Evolutionary conservation across 2,888 invertebrate genomes (phyloP), one percentile per base, ranked within the genome.

Genomic region (Escarpia spicata): DNA sequence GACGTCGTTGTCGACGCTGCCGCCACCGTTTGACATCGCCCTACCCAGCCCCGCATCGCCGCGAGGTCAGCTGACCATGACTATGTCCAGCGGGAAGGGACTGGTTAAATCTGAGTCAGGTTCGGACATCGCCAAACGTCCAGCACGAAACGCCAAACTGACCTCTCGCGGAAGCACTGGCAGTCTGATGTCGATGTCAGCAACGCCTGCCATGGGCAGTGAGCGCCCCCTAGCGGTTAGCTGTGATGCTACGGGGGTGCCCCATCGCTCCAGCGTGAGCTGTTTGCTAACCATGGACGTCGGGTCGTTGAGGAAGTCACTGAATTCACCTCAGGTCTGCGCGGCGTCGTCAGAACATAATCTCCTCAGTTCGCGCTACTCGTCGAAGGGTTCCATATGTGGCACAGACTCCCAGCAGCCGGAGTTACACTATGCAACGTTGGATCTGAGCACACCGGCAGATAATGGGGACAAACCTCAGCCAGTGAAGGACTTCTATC

Each of bases 351-450:
- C 75, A n/a, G 75, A 75, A 75, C 75, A 75, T 26, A 75, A 26
- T n/a, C 75, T 75, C 75, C 75, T 75, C 52, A 15, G 52, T 6
- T 45, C 91, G 6, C 91, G 91, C 0, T 26, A 91, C 31, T 91
- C 26, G 31, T 91, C 91, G 4, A 58, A 44, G 91, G 91, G 45
- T 31, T 91, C 91, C 45, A 91, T 91, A 8, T 12, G 15, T 91
- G 44, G 52, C 43, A 2, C 31, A 19, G 52, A 37, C 44, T 31
- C 43, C 37, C 92, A 45, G 90, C 91, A 92, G 15, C 90, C 60
- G 37, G 92, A 93, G 92, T 96, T 98, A 92, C 96, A 96, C 93
- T 96, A 96, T 94, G 96, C 96, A 15, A 95, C 95, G 6, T 93
- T 96, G 44, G 96, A 96, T 92, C 94, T 96, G 44, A 91, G 92